Percentiles rank a stretch among this genome's conserved stretches.
Evolutionary conservation across 1,140 invertebrate species (phyloP).

Genomic region (Drosophila insularis): DNA sequence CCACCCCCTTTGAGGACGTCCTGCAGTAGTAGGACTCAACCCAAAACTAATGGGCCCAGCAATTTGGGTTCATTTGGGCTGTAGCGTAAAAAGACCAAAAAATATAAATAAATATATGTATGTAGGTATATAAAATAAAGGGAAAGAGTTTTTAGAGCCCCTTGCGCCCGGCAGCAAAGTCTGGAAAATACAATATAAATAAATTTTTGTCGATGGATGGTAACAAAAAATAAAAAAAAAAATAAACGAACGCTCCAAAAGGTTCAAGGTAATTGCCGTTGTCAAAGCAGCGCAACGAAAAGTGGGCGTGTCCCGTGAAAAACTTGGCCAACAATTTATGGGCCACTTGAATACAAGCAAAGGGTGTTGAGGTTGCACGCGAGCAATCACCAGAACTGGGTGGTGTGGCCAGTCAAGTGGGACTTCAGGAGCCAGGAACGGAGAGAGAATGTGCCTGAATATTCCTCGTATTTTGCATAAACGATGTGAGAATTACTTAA

Average conservation of each 20-base stretch:
- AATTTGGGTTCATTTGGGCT: slow-evolving; percentile 77
- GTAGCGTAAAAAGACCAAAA: slow-evolving; percentile 67
- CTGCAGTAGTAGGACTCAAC: slow-evolving; percentile 11
- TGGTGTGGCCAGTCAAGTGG: slow-evolving; percentile 2
- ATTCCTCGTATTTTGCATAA: slow-evolving; percentile 74
- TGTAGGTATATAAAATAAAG: neutral
- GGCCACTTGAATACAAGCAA: slow-evolving; percentile 80
- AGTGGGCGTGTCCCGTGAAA: slow-evolving; percentile 64
- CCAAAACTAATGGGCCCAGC: slow-evolving; percentile 61
- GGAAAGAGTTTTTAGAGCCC: slow-evolving; percentile 3
- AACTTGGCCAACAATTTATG: slow-evolving; percentile 80
- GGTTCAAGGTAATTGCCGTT: slow-evolving; percentile 80
- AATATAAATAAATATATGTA: slow-evolving; percentile 14
- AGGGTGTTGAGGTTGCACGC: slow-evolving; percentile 80
- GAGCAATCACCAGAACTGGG: slow-evolving; percentile 63
- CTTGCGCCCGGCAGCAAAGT: slow-evolving; percentile 36
- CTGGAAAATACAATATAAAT: slow-evolving; percentile 61
- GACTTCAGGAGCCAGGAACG: slow-evolving; percentile 11
- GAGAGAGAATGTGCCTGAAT: slow-evolving; percentile 27
- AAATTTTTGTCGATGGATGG: slow-evolving; percentile 53
- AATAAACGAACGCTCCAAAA: slow-evolving; percentile 35
- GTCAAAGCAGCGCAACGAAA: slow-evolving; percentile 78
- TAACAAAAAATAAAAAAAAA: neutral
- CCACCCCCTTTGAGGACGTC: neutral
- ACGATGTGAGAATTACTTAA: slow-evolving; percentile 81